A percentile compares a stretch with the other conserved stretches of the same genome.
These are phyloP conservation scores for Hyla sarda DNA, from an alignment of 2,113 vertebrate species.

Conservation along the genomic window DNA sequence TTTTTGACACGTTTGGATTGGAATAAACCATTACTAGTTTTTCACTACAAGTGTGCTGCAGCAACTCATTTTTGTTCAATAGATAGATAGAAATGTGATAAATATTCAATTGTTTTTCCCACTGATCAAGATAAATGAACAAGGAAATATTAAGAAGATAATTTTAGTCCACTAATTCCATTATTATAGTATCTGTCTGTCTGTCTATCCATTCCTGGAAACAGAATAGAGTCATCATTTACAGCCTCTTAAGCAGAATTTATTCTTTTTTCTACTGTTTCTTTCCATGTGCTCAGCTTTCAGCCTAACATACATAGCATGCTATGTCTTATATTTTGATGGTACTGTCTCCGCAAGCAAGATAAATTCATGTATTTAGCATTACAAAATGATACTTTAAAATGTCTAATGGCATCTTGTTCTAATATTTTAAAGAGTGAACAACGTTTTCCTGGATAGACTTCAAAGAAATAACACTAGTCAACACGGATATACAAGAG, in stretches of 20 bases:
- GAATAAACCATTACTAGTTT: no score
- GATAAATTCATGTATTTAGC: neutral
- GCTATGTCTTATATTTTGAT: constrained; percentile 19
- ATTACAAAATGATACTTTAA: neutral
- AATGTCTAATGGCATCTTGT: constrained; percentile 7
- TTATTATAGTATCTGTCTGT: no score
- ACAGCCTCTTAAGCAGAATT: neutral
- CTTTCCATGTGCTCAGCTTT: neutral
- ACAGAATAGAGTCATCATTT: neutral
- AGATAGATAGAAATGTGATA: no score
- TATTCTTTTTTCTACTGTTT: neutral
- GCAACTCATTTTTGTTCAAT: no score
- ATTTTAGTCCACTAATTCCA: no score
- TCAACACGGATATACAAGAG: constrained; percentile 4
- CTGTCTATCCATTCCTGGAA: neutral
- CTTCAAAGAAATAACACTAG: constrained; percentile 28
- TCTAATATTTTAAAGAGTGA: constrained; percentile 48
- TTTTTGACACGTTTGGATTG: no score
- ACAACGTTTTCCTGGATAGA: constrained; percentile 57
- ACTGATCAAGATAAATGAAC: no score
- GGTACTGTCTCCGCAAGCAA: neutral
- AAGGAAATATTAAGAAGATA: no score
- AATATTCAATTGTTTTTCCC: no score
- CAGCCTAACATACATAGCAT: constrained; percentile 1
- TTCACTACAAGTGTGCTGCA: no score